Evolutionary conservation across 2,888 invertebrate species (phyloP), one percentile per base, ranked within the genome.

Genomic region (Phalera bucephala): DNA sequence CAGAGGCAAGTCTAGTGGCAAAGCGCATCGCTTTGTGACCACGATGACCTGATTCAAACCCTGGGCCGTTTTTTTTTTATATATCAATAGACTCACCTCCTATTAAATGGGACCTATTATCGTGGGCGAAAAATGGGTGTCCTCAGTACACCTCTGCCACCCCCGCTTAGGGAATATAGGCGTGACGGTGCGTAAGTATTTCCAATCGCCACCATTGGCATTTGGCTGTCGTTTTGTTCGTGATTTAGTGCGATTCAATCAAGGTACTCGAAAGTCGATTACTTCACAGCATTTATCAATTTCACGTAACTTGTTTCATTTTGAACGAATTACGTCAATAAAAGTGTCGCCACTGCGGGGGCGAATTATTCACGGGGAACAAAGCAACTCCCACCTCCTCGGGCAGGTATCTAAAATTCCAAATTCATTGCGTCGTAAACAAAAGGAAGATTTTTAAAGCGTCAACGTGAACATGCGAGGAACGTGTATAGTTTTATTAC

Each of bases 351-450:
- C 51, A 41, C 40, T 40, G 27, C 27, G 54, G 40, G 45, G 45
- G 64, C 40, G 65, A 74, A 80, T 81, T 76, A 80, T 80, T 82
- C 73, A 75, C 69, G 50, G 52, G 48, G 69, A 76, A 81, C 81
- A 81, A 81, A 72, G 79, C 64, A 63, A 60, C 68, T 64, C 72
- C 75, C 68, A 64, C 66, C 69, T 72, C 71, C 70, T 61, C 65
- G 63, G 72, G 72, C 79, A 77, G 80, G 73, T 78, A 75, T 74
- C 79, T 77, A 72, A 73, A 76, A 78, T 78, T 71, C 67, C 55
- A 64, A 77, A 83, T 83, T 82, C 81, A 84, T 83, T 75, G 79
- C 78, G 64, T 67, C 75, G 74, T 79, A 82, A 80, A 83, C 80
- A 84, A 80, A 72, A 71, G 72, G 65, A 72, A 67, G 61, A 72